phyloP scores from a whole-genome alignment of 2,797 vertebrate genomes.

The Scolopax bukidnonensis region DNA sequence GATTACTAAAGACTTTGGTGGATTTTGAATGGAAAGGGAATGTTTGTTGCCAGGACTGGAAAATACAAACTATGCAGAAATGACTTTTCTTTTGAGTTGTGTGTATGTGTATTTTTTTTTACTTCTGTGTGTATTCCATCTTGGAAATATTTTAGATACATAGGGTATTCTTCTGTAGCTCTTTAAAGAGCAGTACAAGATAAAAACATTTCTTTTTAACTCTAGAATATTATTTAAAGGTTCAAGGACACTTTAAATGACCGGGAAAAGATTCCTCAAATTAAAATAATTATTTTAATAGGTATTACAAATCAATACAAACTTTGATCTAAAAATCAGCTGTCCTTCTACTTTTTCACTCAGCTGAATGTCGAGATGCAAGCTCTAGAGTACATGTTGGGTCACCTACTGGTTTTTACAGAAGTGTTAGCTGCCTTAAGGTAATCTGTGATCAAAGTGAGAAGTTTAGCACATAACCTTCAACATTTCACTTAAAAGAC shows the following conservation, averaged over 20 bases:
- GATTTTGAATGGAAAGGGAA: background rate
- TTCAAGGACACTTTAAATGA: background rate
- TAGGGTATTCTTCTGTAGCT: background rate
- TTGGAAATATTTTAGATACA: background rate
- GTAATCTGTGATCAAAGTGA: background rate
- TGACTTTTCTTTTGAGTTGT: background rate
- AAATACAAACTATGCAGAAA: background rate
- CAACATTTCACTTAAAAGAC: background rate
- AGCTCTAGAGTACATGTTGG: background rate
- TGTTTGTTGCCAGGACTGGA: background rate
- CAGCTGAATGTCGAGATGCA: background rate
- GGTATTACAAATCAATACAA: background rate
- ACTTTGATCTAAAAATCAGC: background rate
- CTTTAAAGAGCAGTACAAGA: background rate
- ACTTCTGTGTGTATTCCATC: background rate
- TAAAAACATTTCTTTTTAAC: background rate
- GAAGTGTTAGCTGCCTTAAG: background rate
- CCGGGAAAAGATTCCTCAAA: background rate
- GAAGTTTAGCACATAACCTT: background rate
- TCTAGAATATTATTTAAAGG: background rate
- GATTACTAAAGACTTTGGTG: background rate
- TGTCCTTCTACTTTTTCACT: background rate
- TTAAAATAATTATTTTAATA: background rate
- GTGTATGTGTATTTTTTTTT: background rate
- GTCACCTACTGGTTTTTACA: background rate